A percentile compares a stretch with the other conserved stretches of the same genome.
These are phyloP conservation scores for Drepanosiphum platanoidis DNA, from an alignment of 2,888 invertebrate species.

Conservation along the genomic window DNA sequence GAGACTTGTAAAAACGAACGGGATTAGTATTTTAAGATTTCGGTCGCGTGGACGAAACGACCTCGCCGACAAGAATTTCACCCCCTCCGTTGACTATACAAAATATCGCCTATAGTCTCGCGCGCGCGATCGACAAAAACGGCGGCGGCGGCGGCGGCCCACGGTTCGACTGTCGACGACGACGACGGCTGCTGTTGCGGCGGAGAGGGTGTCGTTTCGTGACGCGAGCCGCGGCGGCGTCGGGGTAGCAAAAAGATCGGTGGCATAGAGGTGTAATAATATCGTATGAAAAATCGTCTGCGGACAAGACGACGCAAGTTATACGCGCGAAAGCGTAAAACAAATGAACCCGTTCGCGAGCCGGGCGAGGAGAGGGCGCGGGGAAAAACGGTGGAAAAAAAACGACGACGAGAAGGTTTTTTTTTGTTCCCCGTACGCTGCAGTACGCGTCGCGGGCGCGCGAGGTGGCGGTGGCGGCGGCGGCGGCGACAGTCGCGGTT, in stretches of 20 bases:
- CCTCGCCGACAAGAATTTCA: too few relatives aligned
- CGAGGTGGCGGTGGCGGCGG: not conserved
- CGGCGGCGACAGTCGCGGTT: not conserved
- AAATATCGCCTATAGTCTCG: not conserved
- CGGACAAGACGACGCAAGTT: constrained; percentile 40
- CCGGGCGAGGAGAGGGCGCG: not conserved
- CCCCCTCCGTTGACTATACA: too few relatives aligned
- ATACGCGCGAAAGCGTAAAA: constrained; percentile 50
- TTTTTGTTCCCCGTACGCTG: too few relatives aligned
- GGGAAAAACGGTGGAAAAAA: not conserved
- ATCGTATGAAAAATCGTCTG: constrained; percentile 56
- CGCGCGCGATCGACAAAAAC: constrained; percentile 14
- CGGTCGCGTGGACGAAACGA: too few relatives aligned
- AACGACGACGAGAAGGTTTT: too few relatives aligned
- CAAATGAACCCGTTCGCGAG: constrained; percentile 48
- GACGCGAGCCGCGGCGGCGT: not conserved
- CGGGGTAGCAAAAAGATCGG: too few relatives aligned
- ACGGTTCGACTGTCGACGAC: not conserved
- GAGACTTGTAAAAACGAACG: too few relatives aligned
- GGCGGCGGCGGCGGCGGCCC: not conserved
- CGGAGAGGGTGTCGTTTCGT: not conserved
- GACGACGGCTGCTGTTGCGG: not conserved
- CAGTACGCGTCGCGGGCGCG: not conserved
- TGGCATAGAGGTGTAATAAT: constrained; percentile 23
- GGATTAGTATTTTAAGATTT: too few relatives aligned